Base-by-base conservation (phyloP, 2,797 vertebrate genomes). In the Acrossocheilus wenchowensis region DNA sequence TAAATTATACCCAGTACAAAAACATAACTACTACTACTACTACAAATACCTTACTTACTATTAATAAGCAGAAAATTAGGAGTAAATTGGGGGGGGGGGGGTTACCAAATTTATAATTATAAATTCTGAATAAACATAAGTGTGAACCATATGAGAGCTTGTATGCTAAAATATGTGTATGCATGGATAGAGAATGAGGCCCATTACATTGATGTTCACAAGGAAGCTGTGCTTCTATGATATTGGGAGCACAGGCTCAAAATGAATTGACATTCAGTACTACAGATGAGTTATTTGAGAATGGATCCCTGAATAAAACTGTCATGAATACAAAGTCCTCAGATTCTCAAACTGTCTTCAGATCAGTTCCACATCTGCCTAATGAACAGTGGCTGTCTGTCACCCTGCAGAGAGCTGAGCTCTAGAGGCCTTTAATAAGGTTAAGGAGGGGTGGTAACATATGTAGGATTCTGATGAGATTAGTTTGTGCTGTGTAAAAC, bases 351-450 rank as follows among this genome's bases (percentile, higher is more conserved):
- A 14, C 43, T 60, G 81, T 78, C 82, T 81, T 90, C 82, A 77
- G 82, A 87, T 92, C 62, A 85, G 34, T 89, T 87, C 86, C 78
- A 89, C 89, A 85, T 79, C 78, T 82, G 87, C 85, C 74, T 88
- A 89, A 91, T 88, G 86, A 90, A 79, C 30, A 39, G 57, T 48
- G 80, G 21, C 68, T 74, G n/a, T 45, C 81, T 74, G 45, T 60
- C 81, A 78, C 21, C 23, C 69, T 77, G 48, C 57, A 57, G 43
- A 84, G 50, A 86, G 81, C 78, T 43, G 50, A 82, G 45, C 64
- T 75, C 48, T 30, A 77, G 36, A 73, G 71, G 6, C 52, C 64
- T 34, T 64, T 60, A 87, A 78, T 81, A 81, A 86, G 45, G 45
- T 41, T 83, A 85, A 87, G 43, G 64, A 79, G 71, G 41, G 45